Percentiles rank a stretch among this genome's conserved stretches.
Conservation (phyloP, 1,140 invertebrate genomes). For the Holcopasites calliopsidis region DNA sequence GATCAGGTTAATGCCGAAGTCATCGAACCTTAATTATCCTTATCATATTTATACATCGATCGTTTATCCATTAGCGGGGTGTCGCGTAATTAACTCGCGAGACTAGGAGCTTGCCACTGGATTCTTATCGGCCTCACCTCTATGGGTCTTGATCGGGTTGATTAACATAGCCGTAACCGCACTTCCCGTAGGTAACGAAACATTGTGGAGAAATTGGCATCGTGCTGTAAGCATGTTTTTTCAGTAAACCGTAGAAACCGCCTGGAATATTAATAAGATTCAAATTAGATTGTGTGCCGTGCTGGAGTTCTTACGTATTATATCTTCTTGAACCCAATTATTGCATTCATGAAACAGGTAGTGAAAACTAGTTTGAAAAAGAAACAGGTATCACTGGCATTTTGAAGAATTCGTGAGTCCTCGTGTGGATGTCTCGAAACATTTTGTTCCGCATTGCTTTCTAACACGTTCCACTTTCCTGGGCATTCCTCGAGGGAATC, state of each 20-base stretch:
- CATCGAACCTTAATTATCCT: no score
- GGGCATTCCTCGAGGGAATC: conserved; percentile 45
- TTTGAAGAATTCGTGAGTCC: conserved; percentile 36
- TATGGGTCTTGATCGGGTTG: not conserved
- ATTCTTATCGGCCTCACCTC: not conserved
- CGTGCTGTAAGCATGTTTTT: not conserved
- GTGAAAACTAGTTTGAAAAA: no score
- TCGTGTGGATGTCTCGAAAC: conserved; percentile 20
- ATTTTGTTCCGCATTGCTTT: conserved; percentile 49
- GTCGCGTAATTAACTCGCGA: not conserved
- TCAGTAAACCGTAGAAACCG: not conserved
- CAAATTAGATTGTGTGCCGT: not conserved
- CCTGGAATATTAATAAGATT: not conserved
- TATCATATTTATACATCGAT: not conserved
- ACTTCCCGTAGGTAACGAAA: not conserved
- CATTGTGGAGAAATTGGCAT: not conserved
- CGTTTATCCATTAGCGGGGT: not conserved
- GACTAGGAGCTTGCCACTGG: not conserved
- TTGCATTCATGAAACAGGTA: no score
- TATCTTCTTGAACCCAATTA: no score
- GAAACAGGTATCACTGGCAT: not conserved
- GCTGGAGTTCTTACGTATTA: not conserved
- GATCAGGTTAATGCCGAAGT: no score
- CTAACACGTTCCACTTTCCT: conserved; percentile 60
- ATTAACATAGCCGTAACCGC: conserved; percentile 8